Conservation (phyloP, 2,113 vertebrate species). For the Saguinus midas region DNA sequence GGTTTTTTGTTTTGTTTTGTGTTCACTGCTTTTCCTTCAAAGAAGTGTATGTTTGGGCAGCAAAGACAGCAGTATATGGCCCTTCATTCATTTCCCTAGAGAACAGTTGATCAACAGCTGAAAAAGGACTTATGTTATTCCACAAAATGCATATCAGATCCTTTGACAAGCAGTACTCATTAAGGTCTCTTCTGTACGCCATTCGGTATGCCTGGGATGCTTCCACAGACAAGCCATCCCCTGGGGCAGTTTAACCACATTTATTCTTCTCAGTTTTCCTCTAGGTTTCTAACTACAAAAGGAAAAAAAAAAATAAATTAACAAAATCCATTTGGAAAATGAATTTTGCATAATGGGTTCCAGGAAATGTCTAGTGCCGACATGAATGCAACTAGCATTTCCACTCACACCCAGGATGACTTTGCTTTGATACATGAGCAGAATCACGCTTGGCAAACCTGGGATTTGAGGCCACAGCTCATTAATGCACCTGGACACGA, state of each 20-base stretch:
- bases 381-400: slow-evolving; percentile 63
- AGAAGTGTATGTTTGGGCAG: slow-evolving; percentile 66
- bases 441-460: slow-evolving; percentile 67
- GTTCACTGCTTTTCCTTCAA: slow-evolving; percentile 65
- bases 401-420: slow-evolving; percentile 67
- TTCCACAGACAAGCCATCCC: slow-evolving; percentile 65
- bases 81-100: slow-evolving; percentile 73
- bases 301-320: slow-evolving; percentile 77
- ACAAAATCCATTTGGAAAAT: slow-evolving; percentile 72
- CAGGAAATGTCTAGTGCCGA: slow-evolving; percentile 70
- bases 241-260: slow-evolving; percentile 74
- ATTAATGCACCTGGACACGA: slow-evolving; percentile 78
- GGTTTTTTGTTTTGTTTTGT: background rate
- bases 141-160: slow-evolving; percentile 76
- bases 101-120: slow-evolving; percentile 75
- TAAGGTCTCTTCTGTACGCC: slow-evolving; percentile 75
- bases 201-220: slow-evolving; percentile 64
- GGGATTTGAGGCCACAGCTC: slow-evolving; percentile 78
- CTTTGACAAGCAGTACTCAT: slow-evolving; percentile 80
- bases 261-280: slow-evolving; percentile 79
- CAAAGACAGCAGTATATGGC: slow-evolving; percentile 58
- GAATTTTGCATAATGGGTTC: slow-evolving; percentile 78
- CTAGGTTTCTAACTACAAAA: slow-evolving; percentile 66
- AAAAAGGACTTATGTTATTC: slow-evolving; percentile 75
- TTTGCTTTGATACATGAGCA: slow-evolving; percentile 72